Evolutionary conservation across 2,113 vertebrate genomes (phyloP), one percentile per base, ranked within the genome.

Genomic region (Geococcyx californianus): DNA sequence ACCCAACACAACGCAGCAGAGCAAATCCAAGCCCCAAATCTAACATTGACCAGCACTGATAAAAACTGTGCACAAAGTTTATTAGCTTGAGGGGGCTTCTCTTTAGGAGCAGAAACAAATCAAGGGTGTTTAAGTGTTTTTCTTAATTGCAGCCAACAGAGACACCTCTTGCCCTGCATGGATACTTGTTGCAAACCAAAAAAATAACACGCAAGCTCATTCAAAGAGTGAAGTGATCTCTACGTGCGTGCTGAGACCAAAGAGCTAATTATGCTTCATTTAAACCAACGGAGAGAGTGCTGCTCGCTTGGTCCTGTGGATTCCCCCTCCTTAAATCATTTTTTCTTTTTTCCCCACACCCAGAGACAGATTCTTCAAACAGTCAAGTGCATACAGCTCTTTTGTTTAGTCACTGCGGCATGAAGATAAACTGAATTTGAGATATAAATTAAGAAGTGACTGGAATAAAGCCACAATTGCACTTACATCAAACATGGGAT

Each of bases 331-430:
- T 38, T 56, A 52, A 80, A 74, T 24, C 6, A 40, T 58, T 67
- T 63, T 59, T 52, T 6, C 11, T 31, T 33, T 49, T 38, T 11
- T 7, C 34, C 63, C 69, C 84, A 81, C 90, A 79, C 66, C 73
- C 77, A 68, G 70, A 84, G 95, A 94, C 95, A 97, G 95, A 38
- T 97, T 84, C 83, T 97, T 96, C 92, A 96, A 95, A 95, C 92
- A 95, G 92, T 73, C 83, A 92, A 93, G 83, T 81, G 86, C 90
- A 51, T 51, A 42, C 69, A 87, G 83, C 92, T 90, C 95, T 92
- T 92, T 92, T 96, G 93, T 97, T 96, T 96, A 96, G 92, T 54
- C 86, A 94, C 64, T 45, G 81, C 64, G 66, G 81, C 91, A 95
- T 0, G 6, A 92, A 96, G 91, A 95, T 96, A 94, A 96, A 96